phyloP scores from a whole-genome alignment of 2,888 invertebrate genomes.

The Xylocampa areola region DNA sequence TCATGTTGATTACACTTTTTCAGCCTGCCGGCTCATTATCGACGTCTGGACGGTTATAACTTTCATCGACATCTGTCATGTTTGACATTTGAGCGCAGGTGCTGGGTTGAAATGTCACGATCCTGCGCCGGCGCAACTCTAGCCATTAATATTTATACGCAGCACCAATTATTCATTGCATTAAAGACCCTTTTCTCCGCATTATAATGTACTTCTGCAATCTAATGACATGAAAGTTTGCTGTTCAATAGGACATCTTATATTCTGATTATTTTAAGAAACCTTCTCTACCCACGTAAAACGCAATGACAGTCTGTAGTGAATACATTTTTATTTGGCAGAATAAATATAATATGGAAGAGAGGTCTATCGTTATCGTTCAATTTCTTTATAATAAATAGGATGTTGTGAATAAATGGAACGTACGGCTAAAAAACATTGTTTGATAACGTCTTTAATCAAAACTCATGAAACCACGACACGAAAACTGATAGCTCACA shows the following conservation, averaged over 20 bases:
- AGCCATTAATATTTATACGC: slow-evolving; percentile 55
- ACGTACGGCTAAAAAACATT: no score
- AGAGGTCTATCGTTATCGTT: no score
- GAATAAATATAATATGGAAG: neutral
- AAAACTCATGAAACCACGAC: slow-evolving; percentile 1
- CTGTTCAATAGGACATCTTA: slow-evolving; percentile 29
- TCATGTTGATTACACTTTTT: slow-evolving; percentile 41
- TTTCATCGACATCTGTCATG: slow-evolving; percentile 60
- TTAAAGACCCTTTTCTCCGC: slow-evolving; percentile 47
- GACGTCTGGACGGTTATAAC: slow-evolving; percentile 45
- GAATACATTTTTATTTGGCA: slow-evolving; percentile 16
- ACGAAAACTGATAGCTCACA: slow-evolving; percentile 11
- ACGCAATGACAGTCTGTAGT: neutral
- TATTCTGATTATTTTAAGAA: slow-evolving; percentile 24
- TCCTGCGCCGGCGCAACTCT: slow-evolving; percentile 40
- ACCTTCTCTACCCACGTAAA: slow-evolving; percentile 16
- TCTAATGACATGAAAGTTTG: slow-evolving; percentile 29
- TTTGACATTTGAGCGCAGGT: slow-evolving; percentile 61
- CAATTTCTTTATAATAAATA: no score
- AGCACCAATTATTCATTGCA: slow-evolving; percentile 56
- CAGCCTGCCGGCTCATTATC: slow-evolving; percentile 32
- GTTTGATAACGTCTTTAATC: neutral
- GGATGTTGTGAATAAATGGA: neutral
- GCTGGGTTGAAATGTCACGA: slow-evolving; percentile 60
- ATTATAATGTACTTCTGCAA: slow-evolving; percentile 34